Conservation (phyloP, 2,797 vertebrate genomes). For the Pempheris klunzingeri region DNA sequence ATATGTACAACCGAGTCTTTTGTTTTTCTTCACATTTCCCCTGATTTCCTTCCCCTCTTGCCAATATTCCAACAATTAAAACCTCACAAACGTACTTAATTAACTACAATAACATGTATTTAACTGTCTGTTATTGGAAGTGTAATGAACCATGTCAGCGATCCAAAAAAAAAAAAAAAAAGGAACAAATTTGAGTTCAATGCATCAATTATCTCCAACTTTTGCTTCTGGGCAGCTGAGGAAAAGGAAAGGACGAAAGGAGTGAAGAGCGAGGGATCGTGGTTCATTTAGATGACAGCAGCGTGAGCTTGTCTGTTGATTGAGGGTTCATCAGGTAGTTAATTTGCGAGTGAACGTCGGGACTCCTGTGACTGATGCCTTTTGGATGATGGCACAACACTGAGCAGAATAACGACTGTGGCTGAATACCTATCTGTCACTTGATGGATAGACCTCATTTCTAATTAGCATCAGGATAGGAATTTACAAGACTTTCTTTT, state of each 20-base stretch:
- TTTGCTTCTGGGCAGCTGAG: constrained; percentile 37
- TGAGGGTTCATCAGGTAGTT: constrained; percentile 78
- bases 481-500: constrained; percentile 25
- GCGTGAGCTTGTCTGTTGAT: constrained; percentile 60
- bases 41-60: constrained; percentile 47
- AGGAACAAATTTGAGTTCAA: constrained; percentile 46
- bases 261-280: constrained; percentile 4
- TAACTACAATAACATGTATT: constrained; percentile 71
- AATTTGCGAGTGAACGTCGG: constrained; percentile 69
- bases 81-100: constrained; percentile 78
- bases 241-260: constrained; percentile 15
- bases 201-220: constrained; percentile 51
- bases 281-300: constrained; percentile 64
- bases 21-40: constrained; percentile 52
- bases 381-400: constrained; percentile 53
- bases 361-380: constrained; percentile 64
- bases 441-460: constrained; percentile 44
- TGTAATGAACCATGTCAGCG: constrained; percentile 67
- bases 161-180: constrained; percentile 53
- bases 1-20: constrained; percentile 63
- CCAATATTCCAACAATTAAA: constrained; percentile 71
- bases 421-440: constrained; percentile 56
- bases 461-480: constrained; percentile 62
- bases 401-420: constrained; percentile 59
- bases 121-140: constrained; percentile 74